Conservation (phyloP, 1,140 invertebrate genomes). For the Neotoxoptera formosana region DNA sequence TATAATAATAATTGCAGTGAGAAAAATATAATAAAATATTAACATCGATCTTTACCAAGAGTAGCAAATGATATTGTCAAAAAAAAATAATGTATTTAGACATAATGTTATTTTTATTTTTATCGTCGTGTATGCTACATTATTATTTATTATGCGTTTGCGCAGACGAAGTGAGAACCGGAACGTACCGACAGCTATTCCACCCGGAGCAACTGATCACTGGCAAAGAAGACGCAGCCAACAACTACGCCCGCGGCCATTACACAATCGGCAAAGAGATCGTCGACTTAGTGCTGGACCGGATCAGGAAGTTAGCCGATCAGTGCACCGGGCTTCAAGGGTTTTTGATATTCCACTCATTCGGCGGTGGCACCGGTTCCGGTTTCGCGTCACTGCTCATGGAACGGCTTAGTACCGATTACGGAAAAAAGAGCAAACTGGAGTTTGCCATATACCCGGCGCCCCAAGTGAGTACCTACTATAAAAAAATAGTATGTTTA, state of each 20-base stretch:
- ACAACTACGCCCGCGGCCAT: conserved; percentile 3
- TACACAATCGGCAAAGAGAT: background rate
- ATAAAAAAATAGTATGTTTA: no score
- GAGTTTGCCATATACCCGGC: background rate
- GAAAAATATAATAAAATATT: no score
- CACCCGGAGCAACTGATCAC: background rate
- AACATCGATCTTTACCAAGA: no score
- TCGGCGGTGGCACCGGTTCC: background rate
- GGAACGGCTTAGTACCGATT: background rate
- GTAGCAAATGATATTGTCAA: no score
- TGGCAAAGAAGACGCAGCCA: background rate
- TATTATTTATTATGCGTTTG: no score
- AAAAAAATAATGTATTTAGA: background rate
- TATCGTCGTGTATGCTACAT: background rate
- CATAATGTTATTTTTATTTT: background rate
- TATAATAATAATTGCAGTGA: no score
- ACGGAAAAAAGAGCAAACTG: background rate
- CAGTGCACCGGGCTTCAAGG: background rate
- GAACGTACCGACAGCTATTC: background rate
- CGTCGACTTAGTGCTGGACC: background rate
- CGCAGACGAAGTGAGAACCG: background rate
- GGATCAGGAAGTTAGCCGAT: background rate
- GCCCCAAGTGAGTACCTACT: background rate
- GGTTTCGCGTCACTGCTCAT: background rate
- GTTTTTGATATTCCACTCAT: background rate